A percentile compares a stretch with the other conserved stretches of the same genome.
These are phyloP conservation scores for Oreohelix idahoensis DNA, from an alignment of 1,140 invertebrate species.

Conservation along the genomic window DNA sequence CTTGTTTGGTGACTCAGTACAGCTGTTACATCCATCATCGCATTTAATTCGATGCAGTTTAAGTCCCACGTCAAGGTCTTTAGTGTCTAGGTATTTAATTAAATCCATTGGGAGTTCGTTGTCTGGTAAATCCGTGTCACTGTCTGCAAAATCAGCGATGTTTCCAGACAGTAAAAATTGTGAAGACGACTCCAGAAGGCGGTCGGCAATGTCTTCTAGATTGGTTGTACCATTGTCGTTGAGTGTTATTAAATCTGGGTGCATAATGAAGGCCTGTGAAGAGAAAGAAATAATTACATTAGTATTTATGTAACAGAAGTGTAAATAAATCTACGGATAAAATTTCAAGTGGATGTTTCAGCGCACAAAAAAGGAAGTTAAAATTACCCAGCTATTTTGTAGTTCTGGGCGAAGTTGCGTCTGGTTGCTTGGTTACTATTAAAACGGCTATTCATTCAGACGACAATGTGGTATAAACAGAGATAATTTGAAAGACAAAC, in stretches of 20 bases:
- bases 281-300: neutral
- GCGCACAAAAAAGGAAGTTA: no score
- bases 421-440: no score
- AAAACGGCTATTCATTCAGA: no score
- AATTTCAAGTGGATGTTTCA: no score
- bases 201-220: neutral
- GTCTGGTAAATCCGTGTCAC: conserved; percentile 27
- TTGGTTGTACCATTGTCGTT: neutral
- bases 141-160: neutral
- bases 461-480: no score
- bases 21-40: conserved; percentile 17
- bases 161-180: neutral
- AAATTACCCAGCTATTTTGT: no score
- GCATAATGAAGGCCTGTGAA: conserved; percentile 8
- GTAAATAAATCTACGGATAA: no score
- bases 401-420: no score
- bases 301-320: no score
- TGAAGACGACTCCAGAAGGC: neutral
- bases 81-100: conserved; percentile 16
- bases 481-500: no score
- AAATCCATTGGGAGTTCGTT: conserved; percentile 33
- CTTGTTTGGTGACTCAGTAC: neutral
- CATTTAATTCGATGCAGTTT: conserved; percentile 14
- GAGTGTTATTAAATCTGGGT: neutral
- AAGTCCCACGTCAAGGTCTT: neutral